Base-by-base conservation (phyloP, 1,140 invertebrate species). In the Papilio polyxenes region DNA sequence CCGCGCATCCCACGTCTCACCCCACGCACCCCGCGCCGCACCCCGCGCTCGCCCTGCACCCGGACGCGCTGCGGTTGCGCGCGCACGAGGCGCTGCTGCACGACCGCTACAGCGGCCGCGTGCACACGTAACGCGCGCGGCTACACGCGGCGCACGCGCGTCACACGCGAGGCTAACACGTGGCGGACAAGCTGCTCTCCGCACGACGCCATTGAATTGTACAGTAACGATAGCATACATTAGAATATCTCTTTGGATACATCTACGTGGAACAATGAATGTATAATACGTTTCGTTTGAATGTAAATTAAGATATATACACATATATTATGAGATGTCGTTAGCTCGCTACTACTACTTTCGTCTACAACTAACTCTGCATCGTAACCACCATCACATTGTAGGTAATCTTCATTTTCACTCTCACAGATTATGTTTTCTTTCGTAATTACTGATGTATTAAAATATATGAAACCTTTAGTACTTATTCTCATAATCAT, bases 121-220 rank as follows among this genome's bases (percentile, higher is more conserved):
- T 93, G 48, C 92, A 92, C 85, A 92, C 92, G 88, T 93, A 93
- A 86, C 87, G 81, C 48, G 37, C 31, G 51, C 51, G 75, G 23
- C 31, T 13, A 40, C 7, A 51, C 49, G 40, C 40, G 40, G 91
- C 20, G 89, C 92, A 37, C 91, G 92, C 84, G 92, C 92, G 88
- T 92, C 92, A 86, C 86, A 78, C 48, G 20, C 31, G 49, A 31
- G 72, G 37, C 13, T 17, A 48, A 13, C 13, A 51, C 49, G 49
- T 31, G 72, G 37, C 8, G 11, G 69, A 75, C 31, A 15, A 8
- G 49, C 2, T 11, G n/a, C 44, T 1, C 20, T 2, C 23, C 0
- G 72, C 10, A 4, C 53, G 17, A 6, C 31, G 72, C 37, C 9
- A 49, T 11, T 0, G 15, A 44, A 10, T 40, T 75, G 74, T 48